phyloP scores from a whole-genome alignment of 2,888 invertebrate species.

The Sinopyrophorus schimmeli region DNA sequence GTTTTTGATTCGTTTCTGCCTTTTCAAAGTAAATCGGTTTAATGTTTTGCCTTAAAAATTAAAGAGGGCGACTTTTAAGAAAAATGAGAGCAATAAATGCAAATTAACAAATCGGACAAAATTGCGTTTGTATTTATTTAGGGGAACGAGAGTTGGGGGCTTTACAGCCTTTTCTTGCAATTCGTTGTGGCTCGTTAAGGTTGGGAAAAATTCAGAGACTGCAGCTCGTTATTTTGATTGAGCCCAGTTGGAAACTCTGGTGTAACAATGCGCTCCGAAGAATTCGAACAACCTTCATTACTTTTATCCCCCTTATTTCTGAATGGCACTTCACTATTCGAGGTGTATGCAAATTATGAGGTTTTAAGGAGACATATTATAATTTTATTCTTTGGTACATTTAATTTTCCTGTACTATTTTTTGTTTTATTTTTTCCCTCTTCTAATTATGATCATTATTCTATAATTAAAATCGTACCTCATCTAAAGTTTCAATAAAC shows the following conservation, averaged over 20 bases:
- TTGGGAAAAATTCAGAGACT: conserved; percentile 28
- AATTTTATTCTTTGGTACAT: not conserved
- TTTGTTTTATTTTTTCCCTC: no score
- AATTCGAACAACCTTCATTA: conserved; percentile 28
- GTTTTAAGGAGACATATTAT: not conserved
- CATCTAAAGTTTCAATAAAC: no score
- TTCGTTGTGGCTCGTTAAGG: conserved; percentile 27
- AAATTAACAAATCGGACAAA: no score
- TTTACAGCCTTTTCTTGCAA: conserved; percentile 19
- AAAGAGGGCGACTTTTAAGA: no score
- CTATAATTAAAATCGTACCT: no score
- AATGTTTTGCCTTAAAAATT: no score
- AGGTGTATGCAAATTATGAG: conserved; percentile 24
- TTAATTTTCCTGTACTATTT: conserved; percentile 16
- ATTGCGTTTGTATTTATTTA: no score
- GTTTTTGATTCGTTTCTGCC: no score
- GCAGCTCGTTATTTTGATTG: conserved; percentile 32
- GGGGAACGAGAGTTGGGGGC: no score
- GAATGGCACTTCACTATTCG: conserved; percentile 19
- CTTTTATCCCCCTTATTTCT: conserved; percentile 22
- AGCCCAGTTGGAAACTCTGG: conserved; percentile 26
- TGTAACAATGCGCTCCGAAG: conserved; percentile 29
- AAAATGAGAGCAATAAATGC: no score
- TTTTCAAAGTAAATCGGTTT: no score
- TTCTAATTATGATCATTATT: no score